Evolutionary conservation across 2,113 vertebrate genomes (phyloP).

Genomic region (Phyllopteryx taeniolatus): DNA sequence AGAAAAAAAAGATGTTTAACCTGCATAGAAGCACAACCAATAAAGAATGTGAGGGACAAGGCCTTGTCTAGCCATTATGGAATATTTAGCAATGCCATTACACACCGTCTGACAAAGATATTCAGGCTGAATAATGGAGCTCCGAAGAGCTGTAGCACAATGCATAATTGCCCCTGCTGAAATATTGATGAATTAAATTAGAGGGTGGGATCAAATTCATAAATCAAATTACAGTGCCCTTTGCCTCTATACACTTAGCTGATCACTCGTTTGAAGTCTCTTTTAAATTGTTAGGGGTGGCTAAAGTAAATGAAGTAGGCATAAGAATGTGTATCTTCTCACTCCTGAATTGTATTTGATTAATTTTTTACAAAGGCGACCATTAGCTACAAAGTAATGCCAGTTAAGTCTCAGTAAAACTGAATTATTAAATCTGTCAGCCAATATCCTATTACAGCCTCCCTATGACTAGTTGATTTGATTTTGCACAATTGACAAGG

Average conservation of each 20-base stretch:
- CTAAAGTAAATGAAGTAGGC: constrained; percentile 72
- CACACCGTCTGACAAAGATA: constrained; percentile 68
- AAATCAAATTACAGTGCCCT: constrained; percentile 78
- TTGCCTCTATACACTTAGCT: constrained; percentile 56
- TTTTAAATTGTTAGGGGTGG: constrained; percentile 51
- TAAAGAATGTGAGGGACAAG: constrained; percentile 56
- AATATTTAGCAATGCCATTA: constrained; percentile 73
- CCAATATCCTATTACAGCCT: constrained; percentile 84
- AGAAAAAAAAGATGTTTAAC: constrained; percentile 40
- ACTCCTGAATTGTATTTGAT: constrained; percentile 74
- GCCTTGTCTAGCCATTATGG: constrained; percentile 48
- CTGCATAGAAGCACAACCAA: constrained; percentile 49
- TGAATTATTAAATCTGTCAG: constrained; percentile 94
- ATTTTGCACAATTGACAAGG: constrained; percentile 93
- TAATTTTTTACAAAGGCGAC: constrained; percentile 84
- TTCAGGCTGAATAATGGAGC: constrained; percentile 64
- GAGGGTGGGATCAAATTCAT: constrained; percentile 79
- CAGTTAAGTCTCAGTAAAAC: constrained; percentile 83
- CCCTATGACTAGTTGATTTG: constrained; percentile 97
- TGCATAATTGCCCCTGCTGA: constrained; percentile 75
- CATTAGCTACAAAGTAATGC: constrained; percentile 81
- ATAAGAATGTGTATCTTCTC: constrained; percentile 76
- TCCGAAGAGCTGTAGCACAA: constrained; percentile 65
- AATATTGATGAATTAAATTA: constrained; percentile 80
- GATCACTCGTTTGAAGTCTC: constrained; percentile 47